Base-by-base conservation (phyloP, 2,797 vertebrate species). In the Brachyrhaphis roseni region DNA sequence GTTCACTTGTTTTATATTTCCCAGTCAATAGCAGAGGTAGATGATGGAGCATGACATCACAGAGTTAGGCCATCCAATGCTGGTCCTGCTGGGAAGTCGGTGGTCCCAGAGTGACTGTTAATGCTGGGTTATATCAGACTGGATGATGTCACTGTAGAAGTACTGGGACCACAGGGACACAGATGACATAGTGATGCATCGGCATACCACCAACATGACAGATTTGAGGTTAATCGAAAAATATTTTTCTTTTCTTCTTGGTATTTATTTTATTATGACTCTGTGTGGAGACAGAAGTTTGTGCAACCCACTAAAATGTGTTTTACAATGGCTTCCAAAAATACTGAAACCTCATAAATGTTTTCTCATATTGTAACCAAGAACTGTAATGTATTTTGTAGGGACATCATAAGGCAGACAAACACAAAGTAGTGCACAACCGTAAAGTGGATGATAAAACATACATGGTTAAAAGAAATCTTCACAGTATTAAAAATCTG, bases 11-110 rank as follows among this genome's bases (percentile, higher is more conserved):
- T 72, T 41, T 85, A 59, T 80, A 82, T 88, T 79, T 90, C 89
- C 83, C 81, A 2, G 0, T 45, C 18, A 72, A 81, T 41, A 82
- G 72, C 78, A 81, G 78, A 85, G 79, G 75, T 4, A 85, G 89
- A 89, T 81, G 87, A 81, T 82, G 16, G 49, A 49, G 80, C 77
- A 94, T 94, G 92, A 95, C 93, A 93, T 94, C 94, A 95, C 86
- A 82, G 87, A 91, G 86, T 84, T 53, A 76, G 82, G 76, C 78
- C 79, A 87, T 91, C 87, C 84, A 90, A 91, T 89, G 92, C 75
- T 84, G 83, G 81, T 79, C 87, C 90, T 93, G 89, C 86, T 89
- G 88, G 91, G 91, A 93, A 89, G 88, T 77, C 1, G 1, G 79
- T 59, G 79, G 81, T 90, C 93, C 91, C 90, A 80, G 86, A 81